A percentile compares a stretch with the other conserved stretches of the same genome.
phyloP scores from a whole-genome alignment of 2,113 vertebrate genomes.

The Emydocephalus ijimae region DNA sequence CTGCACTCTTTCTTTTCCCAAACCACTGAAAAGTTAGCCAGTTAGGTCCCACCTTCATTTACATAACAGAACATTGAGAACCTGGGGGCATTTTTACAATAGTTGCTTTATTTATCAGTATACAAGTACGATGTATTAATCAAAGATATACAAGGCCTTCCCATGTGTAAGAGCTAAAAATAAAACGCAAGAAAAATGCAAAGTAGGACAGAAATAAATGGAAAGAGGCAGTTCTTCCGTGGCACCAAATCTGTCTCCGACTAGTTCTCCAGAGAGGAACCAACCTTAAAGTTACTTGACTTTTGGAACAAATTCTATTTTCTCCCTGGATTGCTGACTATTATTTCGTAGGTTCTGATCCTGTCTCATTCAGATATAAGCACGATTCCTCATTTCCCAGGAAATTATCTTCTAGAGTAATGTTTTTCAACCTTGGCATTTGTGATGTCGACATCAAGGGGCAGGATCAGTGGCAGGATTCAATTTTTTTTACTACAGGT shows the following conservation, averaged over 20 bases:
- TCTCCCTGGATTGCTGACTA: not conserved
- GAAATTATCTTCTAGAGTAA: not conserved
- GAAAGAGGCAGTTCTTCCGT: not conserved
- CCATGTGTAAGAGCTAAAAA: not conserved
- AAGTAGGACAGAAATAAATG: not conserved
- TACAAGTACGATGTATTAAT: not conserved
- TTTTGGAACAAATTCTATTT: not conserved
- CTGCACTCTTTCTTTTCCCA: not conserved
- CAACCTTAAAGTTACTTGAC: not conserved
- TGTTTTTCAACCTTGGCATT: not conserved
- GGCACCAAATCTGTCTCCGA: not conserved
- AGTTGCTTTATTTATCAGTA: not conserved
- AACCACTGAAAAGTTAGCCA: not conserved
- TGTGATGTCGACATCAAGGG: not conserved
- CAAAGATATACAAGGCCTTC: not conserved
- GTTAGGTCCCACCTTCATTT: not conserved
- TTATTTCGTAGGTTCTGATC: not conserved
- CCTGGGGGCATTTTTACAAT: not conserved
- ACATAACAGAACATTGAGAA: not conserved
- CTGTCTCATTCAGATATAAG: not conserved
- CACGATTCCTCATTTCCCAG: not conserved
- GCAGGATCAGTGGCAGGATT: no score
- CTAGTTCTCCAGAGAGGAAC: not conserved
- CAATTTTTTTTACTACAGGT: no score
- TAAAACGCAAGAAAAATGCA: not conserved